Conservation (phyloP, 1,140 invertebrate genomes). For the Panagrolaimus sp. region DNA sequence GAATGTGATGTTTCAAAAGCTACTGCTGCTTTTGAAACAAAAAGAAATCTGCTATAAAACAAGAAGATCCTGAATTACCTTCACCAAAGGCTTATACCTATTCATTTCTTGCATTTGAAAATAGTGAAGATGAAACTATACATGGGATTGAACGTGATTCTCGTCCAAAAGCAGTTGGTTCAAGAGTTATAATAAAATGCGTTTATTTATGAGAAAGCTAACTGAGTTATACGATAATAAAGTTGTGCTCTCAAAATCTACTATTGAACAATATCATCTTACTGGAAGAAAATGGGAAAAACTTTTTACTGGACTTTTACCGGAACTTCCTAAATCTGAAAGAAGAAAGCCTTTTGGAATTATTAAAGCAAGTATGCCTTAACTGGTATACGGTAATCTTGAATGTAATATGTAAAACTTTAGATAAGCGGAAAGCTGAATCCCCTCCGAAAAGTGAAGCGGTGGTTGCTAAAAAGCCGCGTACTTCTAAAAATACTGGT, state of each 20-base stretch:
- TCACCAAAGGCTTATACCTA: background rate
- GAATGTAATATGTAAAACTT: too few relatives aligned
- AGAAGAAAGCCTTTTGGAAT: background rate
- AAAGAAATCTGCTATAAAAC: background rate
- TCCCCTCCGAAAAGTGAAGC: too few relatives aligned
- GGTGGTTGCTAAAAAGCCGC: too few relatives aligned
- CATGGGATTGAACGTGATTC: background rate
- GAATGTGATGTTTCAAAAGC: background rate
- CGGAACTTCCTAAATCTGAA: conserved; percentile 20
- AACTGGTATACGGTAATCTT: too few relatives aligned
- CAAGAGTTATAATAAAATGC: background rate
- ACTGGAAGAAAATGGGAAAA: conserved; percentile 16
- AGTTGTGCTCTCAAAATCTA: background rate
- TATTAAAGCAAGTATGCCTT: background rate
- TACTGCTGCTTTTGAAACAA: background rate
- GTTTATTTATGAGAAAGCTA: background rate
- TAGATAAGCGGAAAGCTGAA: too few relatives aligned
- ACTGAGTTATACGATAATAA: background rate
- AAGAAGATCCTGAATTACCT: background rate
- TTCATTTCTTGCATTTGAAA: background rate
- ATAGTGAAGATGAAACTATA: background rate
- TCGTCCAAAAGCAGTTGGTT: background rate
- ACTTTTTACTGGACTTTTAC: conserved; percentile 23
- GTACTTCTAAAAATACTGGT: too few relatives aligned
- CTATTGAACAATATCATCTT: background rate